Evolutionary conservation across 1,140 invertebrate species (phyloP), one percentile per base, ranked within the genome.

Genomic region (Drosophila leontia): DNA sequence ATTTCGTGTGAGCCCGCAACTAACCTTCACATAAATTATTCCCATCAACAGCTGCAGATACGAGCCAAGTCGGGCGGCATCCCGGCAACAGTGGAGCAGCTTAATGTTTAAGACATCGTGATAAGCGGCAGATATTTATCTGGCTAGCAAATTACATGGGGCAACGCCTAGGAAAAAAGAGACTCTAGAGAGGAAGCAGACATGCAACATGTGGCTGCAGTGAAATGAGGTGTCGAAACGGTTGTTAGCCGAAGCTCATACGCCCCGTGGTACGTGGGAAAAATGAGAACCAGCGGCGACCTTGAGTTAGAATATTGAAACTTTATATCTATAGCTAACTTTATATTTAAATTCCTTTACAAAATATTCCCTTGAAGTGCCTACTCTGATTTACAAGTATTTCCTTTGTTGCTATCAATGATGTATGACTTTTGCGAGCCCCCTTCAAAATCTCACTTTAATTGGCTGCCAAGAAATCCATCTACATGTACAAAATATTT

Each of bases 1-100:
- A 86, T 86, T 80, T 85, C 81, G 81, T 88, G 85, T 81, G 85
- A 88, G 84, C 60, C 64, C 71, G 85, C 85, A 75, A 88, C 81
- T 84, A 90, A 88, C 78, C 84, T 88, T 88, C 85, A 84, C 84
- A 90, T 88, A 90, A 88, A 88, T 88, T 88, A 90, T 90, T 84
- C 84, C 85, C 84, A 88, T 90, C 85, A 87, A 87, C 86, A 78
- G 80, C 84, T 78, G 71, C 85, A 84, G 67, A 53, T 61, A 69
- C 56, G 41, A 60, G 76, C 34, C 42, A 57, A 68, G 62, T 55
- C 67, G 67, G 48, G 60, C 65, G 48, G 63, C 65, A 64, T 68
- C 62, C 42, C 60, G 63, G 81, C 81, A 82, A 78, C 67, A 23
- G 8, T 26, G 3, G 48, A 34, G 48, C 51, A 70, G 67, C 44